Evolutionary conservation across 2,113 vertebrate species (phyloP), one percentile per base, ranked within the genome.

Genomic region (Oryctolagus cuniculus): DNA sequence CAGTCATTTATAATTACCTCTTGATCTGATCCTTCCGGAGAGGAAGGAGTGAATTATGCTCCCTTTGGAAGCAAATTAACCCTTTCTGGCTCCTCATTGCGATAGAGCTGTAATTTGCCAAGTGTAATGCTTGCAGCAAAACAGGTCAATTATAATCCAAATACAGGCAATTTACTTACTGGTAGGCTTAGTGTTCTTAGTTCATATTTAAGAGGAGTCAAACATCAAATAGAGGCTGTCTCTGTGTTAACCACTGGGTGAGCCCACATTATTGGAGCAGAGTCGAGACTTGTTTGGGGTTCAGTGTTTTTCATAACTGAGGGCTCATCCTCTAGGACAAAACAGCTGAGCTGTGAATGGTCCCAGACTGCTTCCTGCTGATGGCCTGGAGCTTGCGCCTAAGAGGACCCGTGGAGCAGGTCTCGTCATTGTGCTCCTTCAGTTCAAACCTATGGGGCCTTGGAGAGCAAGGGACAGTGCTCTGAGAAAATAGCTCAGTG

Each of bases 1-100:
- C 92, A 96, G 92, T 95, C 96, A 92, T 77, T 95, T 95, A 82
- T 95, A 96, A 97, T 97, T 97, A 96, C 75, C 82, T 89, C 92
- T 97, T 95, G 90, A 93, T 96, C 90, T 96, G 88, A 94, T 96
- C 90, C 70, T 97, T 97, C 96, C 75, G 19, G 89, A 87, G 70
- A 97, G 87, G 89, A 94, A 97, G 87, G 85, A 82, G 73, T 90
- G 94, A 95, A 96, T 84, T 87, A 49, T 61, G 17, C 51, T 95
- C 69, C 64, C 69, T 95, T 90, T 91, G 78, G 90, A 93, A 16
- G 86, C 29, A n/a, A 94, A 92, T 97, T 96, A 96, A 97, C 91
- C 64, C 94, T 94, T 95, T 89, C 92, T 87, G 90, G 70, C 67
- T 95, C 91, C 10, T 51, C 61, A 74, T 49, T 94, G 94, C 4